phyloP scores from a whole-genome alignment of 2,888 invertebrate genomes.

The Eristalis intricaria region DNA sequence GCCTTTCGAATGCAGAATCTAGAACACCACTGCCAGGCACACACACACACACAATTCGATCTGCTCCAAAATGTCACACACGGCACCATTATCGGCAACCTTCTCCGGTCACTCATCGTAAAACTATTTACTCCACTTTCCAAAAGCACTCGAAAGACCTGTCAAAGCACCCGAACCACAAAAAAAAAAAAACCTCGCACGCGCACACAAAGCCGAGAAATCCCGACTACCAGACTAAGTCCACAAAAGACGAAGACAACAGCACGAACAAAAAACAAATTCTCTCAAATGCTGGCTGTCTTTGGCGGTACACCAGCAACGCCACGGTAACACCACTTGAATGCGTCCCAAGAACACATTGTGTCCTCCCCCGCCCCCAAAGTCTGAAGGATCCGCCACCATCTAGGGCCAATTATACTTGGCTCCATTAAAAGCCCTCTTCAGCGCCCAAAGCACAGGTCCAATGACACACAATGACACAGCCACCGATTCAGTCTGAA shows the following conservation, averaged over 20 bases:
- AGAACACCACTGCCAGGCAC: background rate
- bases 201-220: constrained; percentile 5
- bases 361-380: background rate
- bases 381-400: constrained; percentile 12
- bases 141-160: constrained; percentile 60
- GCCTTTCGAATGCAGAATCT: background rate
- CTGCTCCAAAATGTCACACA: constrained; percentile 28
- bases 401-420: constrained; percentile 34
- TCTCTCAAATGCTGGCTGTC: background rate
- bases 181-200: background rate
- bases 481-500: constrained; percentile 16
- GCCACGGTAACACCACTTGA: constrained; percentile 17
- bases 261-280: constrained; percentile 12
- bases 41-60: background rate
- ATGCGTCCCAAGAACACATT: constrained; percentile 1
- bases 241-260: background rate
- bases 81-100: background rate
- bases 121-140: constrained; percentile 53
- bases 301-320: constrained; percentile 39
- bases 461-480: constrained; percentile 33
- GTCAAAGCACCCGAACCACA: constrained; percentile 26
- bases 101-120: constrained; percentile 13
- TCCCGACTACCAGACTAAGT: constrained; percentile 15
- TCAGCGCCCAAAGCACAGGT: constrained; percentile 28
- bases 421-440: constrained; percentile 27